Evolutionary conservation across 1,140 invertebrate genomes (phyloP).

Genomic region (Diplogasteroides magnus): DNA sequence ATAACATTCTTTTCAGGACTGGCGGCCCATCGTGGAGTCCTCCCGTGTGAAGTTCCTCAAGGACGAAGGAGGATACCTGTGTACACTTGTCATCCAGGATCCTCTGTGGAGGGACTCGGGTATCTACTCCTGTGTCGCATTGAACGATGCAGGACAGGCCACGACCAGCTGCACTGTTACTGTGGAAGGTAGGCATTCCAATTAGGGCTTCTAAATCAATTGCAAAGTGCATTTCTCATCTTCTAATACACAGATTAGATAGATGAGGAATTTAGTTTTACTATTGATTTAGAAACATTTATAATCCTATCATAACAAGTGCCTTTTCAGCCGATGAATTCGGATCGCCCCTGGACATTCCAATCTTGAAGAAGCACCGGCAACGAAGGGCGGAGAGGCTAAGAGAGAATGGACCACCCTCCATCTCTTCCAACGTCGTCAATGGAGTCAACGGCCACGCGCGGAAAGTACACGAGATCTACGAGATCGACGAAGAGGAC

Average conservation of each 20-base stretch:
- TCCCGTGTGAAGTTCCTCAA: constrained; percentile 77
- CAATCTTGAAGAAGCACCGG: constrained; percentile 10
- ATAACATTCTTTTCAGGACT: constrained; percentile 63
- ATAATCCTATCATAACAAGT: too few relatives aligned
- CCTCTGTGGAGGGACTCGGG: constrained; percentile 82
- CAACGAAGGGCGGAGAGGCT: not conserved
- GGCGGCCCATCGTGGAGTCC: constrained; percentile 77
- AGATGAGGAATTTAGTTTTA: too few relatives aligned
- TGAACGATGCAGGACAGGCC: constrained; percentile 84
- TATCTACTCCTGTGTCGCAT: constrained; percentile 82
- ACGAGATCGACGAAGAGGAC: constrained; percentile 54
- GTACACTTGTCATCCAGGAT: constrained; percentile 75
- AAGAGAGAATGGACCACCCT: constrained; percentile 22
- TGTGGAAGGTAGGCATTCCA: constrained; percentile 77
- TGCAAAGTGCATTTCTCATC: too few relatives aligned
- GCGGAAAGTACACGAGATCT: constrained; percentile 53
- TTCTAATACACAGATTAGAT: too few relatives aligned
- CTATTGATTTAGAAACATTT: too few relatives aligned
- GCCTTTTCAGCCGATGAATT: constrained; percentile 44
- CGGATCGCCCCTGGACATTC: constrained; percentile 47
- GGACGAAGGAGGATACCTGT: constrained; percentile 74
- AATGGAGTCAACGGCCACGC: constrained; percentile 42
- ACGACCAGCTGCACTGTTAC: constrained; percentile 80
- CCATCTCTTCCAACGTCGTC: too few relatives aligned
- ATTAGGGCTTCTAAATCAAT: too few relatives aligned